These are phyloP conservation scores for Eleutherodactylus coqui DNA, from an alignment of 2,797 vertebrate genomes.

Conservation along the genomic window DNA sequence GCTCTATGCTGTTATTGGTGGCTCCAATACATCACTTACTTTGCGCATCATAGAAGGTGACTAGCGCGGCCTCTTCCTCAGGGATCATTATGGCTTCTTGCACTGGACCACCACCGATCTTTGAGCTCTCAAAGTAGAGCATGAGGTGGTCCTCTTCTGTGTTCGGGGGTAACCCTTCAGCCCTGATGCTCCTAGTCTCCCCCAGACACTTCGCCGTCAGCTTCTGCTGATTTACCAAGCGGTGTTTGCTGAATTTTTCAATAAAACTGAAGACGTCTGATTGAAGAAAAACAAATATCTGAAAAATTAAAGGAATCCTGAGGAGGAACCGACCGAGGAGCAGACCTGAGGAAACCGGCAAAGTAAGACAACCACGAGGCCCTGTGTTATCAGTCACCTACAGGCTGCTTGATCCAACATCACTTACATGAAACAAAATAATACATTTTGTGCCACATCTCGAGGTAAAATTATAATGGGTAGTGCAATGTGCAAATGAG, in stretches of 20 bases:
- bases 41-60: constrained; percentile 77
- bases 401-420: no score
- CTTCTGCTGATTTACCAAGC: constrained; percentile 67
- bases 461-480: no score
- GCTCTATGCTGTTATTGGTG: neutral
- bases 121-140: constrained; percentile 82
- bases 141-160: constrained; percentile 71
- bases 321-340: no score
- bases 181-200: constrained; percentile 73
- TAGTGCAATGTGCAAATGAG: no score
- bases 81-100: constrained; percentile 69
- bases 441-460: no score
- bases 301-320: no score
- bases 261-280: constrained; percentile 31
- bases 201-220: constrained; percentile 75
- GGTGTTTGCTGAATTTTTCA: constrained; percentile 63
- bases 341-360: no score
- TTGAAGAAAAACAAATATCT: neutral
- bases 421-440: no score
- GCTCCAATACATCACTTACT: constrained; percentile 71
- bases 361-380: no score
- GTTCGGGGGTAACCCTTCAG: constrained; percentile 77
- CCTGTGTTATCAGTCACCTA: no score
- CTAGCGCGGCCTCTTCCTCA: constrained; percentile 79
- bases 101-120: constrained; percentile 65